Evolutionary conservation across 1,140 invertebrate genomes (phyloP).

Genomic region (Ephestia elutella): DNA sequence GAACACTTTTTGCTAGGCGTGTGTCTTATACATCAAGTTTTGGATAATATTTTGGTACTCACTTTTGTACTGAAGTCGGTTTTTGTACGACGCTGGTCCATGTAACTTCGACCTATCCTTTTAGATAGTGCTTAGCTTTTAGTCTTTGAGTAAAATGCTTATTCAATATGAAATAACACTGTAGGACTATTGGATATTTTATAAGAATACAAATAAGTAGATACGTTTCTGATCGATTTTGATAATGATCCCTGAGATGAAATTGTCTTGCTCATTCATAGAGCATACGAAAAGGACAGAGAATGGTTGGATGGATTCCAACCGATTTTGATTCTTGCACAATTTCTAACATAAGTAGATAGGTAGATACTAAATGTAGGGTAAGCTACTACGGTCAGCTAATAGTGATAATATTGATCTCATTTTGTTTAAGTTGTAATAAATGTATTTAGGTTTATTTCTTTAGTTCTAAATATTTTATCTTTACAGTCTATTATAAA

Average conservation of each 20-base stretch:
- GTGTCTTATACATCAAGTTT: slow-evolving; percentile 26
- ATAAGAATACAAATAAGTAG: slow-evolving; percentile 46
- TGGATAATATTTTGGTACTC: slow-evolving; percentile 67
- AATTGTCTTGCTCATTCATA: slow-evolving; percentile 13
- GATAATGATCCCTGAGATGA: slow-evolving; percentile 25
- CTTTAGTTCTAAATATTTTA: not conserved
- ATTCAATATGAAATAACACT: slow-evolving; percentile 42
- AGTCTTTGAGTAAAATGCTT: slow-evolving; percentile 43
- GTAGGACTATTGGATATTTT: slow-evolving; percentile 54
- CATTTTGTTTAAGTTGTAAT: slow-evolving; percentile 5
- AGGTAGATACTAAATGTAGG: slow-evolving; percentile 58
- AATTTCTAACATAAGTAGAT: slow-evolving; percentile 66
- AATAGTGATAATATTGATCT: not conserved
- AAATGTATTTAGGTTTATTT: not conserved
- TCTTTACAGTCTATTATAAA: not conserved
- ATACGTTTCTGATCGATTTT: slow-evolving; percentile 39
- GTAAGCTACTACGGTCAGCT: slow-evolving; percentile 40
- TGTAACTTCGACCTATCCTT: slow-evolving; percentile 46
- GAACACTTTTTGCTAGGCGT: slow-evolving; percentile 6
- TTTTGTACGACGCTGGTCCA: slow-evolving; percentile 53
- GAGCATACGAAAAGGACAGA: not conserved
- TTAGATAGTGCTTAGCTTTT: slow-evolving; percentile 62
- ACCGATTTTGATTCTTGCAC: slow-evolving; percentile 51
- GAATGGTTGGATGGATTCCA: slow-evolving; percentile 8
- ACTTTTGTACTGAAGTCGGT: slow-evolving; percentile 63